A percentile compares a stretch with the other conserved stretches of the same genome.
Evolutionary conservation across 2,797 vertebrate genomes (phyloP).

Genomic region (Myripristis jacobus): DNA sequence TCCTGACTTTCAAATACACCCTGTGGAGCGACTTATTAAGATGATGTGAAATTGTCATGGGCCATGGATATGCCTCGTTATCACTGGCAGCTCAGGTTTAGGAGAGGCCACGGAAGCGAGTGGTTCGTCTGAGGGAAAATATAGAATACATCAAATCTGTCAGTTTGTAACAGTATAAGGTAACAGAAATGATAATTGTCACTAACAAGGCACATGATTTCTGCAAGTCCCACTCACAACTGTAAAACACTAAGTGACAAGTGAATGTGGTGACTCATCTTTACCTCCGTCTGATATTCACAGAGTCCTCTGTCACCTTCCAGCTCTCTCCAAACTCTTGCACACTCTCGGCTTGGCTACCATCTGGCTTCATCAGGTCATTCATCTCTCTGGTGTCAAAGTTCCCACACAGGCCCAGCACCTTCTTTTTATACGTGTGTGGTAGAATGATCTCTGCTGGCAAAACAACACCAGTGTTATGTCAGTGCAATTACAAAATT

Average conservation of each 20-base stretch:
- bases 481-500: background rate
- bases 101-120: too few species aligned
- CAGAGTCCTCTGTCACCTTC: constrained; percentile 73
- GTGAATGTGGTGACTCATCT: background rate
- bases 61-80: background rate
- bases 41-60: background rate
- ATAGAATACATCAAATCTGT: background rate
- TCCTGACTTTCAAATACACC: background rate
- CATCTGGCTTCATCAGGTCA: constrained; percentile 83
- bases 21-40: background rate
- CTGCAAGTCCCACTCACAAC: background rate
- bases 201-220: background rate
- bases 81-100: constrained; percentile 1
- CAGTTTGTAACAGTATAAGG: background rate
- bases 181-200: background rate
- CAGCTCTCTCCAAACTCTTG: constrained; percentile 87
- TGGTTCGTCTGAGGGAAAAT: constrained; percentile 11
- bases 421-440: constrained; percentile 76
- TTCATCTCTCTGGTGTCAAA: constrained; percentile 81
- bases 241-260: background rate
- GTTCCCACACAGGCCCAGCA: constrained; percentile 88
- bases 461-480: constrained; percentile 3
- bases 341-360: constrained; percentile 67
- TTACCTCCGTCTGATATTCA: constrained; percentile 58
- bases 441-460: constrained; percentile 84